phyloP scores from a whole-genome alignment of 2,888 invertebrate species.

The Helicoverpa assulta region DNA sequence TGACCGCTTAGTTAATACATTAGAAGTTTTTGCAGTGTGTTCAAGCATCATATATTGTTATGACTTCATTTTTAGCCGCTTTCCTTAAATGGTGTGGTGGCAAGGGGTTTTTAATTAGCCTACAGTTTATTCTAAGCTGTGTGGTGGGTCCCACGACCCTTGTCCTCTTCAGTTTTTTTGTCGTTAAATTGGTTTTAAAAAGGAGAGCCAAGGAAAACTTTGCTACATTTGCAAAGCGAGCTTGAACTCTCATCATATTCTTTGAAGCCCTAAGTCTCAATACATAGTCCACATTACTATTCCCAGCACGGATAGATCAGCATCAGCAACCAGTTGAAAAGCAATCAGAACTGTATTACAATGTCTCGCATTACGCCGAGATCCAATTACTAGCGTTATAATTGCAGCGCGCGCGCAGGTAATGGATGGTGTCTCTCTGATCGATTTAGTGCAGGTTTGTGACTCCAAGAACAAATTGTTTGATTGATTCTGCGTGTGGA shows the following conservation, averaged over 20 bases:
- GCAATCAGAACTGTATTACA: constrained; percentile 64
- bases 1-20: constrained; percentile 9
- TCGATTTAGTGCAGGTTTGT: constrained; percentile 60
- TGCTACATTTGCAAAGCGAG: not conserved
- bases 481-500: constrained; percentile 61
- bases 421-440: constrained; percentile 66
- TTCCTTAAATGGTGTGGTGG: not conserved
- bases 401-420: constrained; percentile 66
- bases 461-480: constrained; percentile 54
- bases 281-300: constrained; percentile 14
- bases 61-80: constrained; percentile 16
- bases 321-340: constrained; percentile 55
- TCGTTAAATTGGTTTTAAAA: not conserved
- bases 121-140: not conserved
- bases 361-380: constrained; percentile 55
- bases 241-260: not conserved
- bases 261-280: not conserved
- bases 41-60: constrained; percentile 20
- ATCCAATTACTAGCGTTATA: constrained; percentile 71
- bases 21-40: constrained; percentile 8
- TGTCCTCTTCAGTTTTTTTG: not conserved
- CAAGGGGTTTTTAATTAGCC: constrained; percentile 4
- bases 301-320: constrained; percentile 39
- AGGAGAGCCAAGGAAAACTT: not conserved
- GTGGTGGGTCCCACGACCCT: not conserved